Evolutionary conservation across 2,888 invertebrate species (phyloP).

Genomic region (Pyrochroa serraticornis): DNA sequence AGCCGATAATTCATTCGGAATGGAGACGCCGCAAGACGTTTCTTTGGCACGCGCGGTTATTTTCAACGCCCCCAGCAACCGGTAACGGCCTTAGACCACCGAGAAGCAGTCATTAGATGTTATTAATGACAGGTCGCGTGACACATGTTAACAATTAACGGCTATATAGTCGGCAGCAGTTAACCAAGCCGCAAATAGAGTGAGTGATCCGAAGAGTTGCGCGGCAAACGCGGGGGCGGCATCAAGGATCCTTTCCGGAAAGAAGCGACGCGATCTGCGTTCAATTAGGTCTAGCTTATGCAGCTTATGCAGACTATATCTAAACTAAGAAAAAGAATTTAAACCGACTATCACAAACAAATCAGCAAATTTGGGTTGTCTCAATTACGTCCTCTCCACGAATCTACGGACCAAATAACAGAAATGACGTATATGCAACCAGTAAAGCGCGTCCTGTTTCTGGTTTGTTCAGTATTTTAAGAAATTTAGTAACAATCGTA

Average conservation of each 20-base stretch:
- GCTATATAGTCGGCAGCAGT: constrained; percentile 29
- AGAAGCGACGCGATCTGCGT: no score
- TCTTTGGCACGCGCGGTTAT: constrained; percentile 14
- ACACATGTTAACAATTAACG: constrained; percentile 47
- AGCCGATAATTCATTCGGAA: constrained; percentile 15
- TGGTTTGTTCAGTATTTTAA: no score
- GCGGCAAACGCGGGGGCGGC: constrained; percentile 21
- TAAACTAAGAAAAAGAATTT: no score
- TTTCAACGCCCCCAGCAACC: constrained; percentile 6
- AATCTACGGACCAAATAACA: no score
- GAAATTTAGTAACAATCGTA: no score
- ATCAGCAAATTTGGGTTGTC: no score
- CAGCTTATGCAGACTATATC: no score
- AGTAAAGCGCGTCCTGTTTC: no score
- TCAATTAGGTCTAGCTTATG: no score
- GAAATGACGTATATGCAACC: no score
- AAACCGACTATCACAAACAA: no score
- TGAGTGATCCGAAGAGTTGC: constrained; percentile 5
- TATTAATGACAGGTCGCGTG: constrained; percentile 43
- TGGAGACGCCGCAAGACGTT: constrained; percentile 11
- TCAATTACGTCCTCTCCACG: no score
- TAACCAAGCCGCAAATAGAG: constrained; percentile 27
- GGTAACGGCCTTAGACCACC: constrained; percentile 39
- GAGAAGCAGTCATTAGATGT: constrained; percentile 39
- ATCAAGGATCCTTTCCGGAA: constrained; percentile 13